Percentiles rank a stretch among this genome's conserved stretches.
Conservation (phyloP, 2,113 vertebrate genomes). For the Microtus pennsylvanicus region DNA sequence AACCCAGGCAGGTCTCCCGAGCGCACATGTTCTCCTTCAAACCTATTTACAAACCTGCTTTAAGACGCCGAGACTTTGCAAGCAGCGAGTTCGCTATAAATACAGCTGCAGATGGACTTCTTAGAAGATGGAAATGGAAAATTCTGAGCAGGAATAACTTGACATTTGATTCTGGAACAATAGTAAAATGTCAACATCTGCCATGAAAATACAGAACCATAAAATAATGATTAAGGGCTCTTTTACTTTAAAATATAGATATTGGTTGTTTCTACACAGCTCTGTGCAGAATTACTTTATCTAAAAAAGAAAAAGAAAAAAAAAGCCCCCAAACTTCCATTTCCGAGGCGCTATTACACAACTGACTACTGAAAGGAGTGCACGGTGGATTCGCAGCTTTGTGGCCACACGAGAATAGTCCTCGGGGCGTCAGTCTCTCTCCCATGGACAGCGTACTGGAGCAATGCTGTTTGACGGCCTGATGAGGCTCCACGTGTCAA, state of each 20-base stretch:
- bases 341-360: background rate
- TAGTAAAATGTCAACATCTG: slow-evolving; percentile 87
- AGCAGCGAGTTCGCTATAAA: slow-evolving; percentile 65
- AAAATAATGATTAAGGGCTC: slow-evolving; percentile 75
- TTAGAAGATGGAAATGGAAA: slow-evolving; percentile 68
- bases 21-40: slow-evolving; percentile 50
- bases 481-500: background rate
- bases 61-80: slow-evolving; percentile 72
- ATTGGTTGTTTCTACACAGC: slow-evolving; percentile 35
- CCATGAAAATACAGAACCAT: slow-evolving; percentile 72
- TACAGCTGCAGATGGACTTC: slow-evolving; percentile 83
- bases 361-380: background rate
- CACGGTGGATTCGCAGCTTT: background rate
- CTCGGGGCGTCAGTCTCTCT: background rate
- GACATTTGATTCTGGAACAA: slow-evolving; percentile 87
- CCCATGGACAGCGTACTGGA: background rate
- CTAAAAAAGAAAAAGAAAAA: background rate
- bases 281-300: background rate
- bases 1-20: slow-evolving; percentile 75
- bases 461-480: background rate
- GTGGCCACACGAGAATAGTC: slow-evolving; percentile 10
- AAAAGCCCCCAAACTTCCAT: background rate
- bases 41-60: slow-evolving; percentile 78
- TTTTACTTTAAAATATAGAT: slow-evolving; percentile 51
- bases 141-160: slow-evolving; percentile 85